Evolutionary conservation across 1,140 invertebrate species (phyloP).

Genomic region (Sitobion miscanthi): DNA sequence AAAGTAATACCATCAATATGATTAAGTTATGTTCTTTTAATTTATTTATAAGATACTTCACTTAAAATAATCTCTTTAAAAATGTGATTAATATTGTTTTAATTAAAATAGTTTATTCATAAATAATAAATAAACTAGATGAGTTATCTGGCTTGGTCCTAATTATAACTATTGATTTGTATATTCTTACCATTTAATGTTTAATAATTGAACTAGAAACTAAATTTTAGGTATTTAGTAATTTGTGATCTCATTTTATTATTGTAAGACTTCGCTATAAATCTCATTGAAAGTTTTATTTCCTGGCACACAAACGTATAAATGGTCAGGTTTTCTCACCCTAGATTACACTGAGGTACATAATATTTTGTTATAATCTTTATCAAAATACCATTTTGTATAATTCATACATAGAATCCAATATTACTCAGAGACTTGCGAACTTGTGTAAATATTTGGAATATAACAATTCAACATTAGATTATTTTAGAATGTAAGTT

Average conservation of each 20-base stretch:
- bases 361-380: neutral
- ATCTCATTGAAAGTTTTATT: neutral
- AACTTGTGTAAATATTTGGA: neutral
- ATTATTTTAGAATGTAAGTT: neutral
- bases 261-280: neutral
- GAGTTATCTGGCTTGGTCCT: neutral
- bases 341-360: neutral
- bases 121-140: neutral
- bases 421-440: neutral
- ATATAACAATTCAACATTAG: neutral
- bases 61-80: neutral
- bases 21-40: neutral
- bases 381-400: neutral
- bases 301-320: neutral
- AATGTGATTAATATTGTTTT: neutral
- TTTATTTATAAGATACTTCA: neutral
- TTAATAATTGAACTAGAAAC: neutral
- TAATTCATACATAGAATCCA: neutral
- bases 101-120: neutral
- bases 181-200: neutral
- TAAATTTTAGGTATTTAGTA: no score
- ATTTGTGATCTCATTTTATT: neutral
- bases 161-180: neutral
- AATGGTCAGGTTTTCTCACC: neutral
- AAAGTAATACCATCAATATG: neutral